A percentile compares a stretch with the other conserved stretches of the same genome.
Conservation (phyloP, 2,113 vertebrate species). For the Onychostoma macrolepis region DNA sequence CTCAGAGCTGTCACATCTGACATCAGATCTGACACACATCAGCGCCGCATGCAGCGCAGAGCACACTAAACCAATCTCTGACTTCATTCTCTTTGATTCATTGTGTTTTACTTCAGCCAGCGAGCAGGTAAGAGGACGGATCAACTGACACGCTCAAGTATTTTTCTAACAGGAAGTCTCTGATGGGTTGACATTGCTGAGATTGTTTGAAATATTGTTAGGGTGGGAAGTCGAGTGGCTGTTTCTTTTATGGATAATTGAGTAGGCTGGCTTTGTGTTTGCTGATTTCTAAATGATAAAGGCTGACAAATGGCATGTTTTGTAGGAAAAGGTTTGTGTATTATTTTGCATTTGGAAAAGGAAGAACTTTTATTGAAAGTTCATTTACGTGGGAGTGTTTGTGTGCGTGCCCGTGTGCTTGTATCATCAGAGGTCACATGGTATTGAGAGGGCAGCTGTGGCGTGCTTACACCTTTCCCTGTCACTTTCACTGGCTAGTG, state of each 20-base stretch:
- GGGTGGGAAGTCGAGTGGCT: conserved; percentile 7
- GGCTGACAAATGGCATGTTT: background rate
- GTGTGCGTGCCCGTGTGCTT: conserved; percentile 29
- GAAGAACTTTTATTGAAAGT: background rate
- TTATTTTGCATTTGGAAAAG: background rate
- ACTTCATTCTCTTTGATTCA: conserved; percentile 27
- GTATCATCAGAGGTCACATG: conserved; percentile 36
- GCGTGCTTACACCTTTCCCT: too few relatives aligned
- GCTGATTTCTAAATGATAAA: background rate
- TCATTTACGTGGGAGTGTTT: background rate
- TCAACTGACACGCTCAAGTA: conserved; percentile 10
- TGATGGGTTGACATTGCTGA: conserved; percentile 21
- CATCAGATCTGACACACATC: conserved; percentile 36
- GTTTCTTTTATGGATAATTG: conserved; percentile 14
- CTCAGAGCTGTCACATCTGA: conserved; percentile 37
- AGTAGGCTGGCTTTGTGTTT: conserved; percentile 5
- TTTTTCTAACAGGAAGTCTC: background rate
- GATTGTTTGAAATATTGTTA: conserved; percentile 23
- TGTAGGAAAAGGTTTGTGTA: background rate
- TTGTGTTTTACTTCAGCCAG: conserved; percentile 18
- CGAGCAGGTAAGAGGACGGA: conserved; percentile 26
- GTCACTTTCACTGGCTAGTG: background rate
- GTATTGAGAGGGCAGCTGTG: conserved; percentile 49
- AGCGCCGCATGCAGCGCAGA: background rate
- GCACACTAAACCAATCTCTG: conserved; percentile 22